Evolutionary conservation across 2,888 invertebrate genomes (phyloP).

Genomic region (Andrena dorsata): DNA sequence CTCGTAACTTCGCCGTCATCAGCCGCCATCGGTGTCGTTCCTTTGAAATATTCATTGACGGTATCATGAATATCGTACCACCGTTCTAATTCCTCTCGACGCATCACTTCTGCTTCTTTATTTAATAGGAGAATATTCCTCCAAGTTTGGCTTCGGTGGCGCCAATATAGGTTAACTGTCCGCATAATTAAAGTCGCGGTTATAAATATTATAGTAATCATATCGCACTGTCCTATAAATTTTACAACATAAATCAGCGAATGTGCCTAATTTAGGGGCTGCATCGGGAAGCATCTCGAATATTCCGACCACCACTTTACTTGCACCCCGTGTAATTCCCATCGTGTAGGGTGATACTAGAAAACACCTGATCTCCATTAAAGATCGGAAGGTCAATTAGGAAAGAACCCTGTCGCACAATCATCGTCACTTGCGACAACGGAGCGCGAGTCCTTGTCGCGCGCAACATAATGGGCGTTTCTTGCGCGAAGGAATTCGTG

Average conservation of each 20-base stretch:
- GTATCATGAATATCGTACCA: background rate
- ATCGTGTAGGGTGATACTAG: background rate
- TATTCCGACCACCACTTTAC: background rate
- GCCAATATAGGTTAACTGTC: background rate
- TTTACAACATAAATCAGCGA: background rate
- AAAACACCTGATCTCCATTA: background rate
- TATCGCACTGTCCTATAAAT: background rate
- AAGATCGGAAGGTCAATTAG: background rate
- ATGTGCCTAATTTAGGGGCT: background rate
- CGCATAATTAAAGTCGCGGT: background rate
- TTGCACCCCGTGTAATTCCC: background rate
- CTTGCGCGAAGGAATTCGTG: conserved; percentile 40
- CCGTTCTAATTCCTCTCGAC: background rate
- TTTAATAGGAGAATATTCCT: background rate
- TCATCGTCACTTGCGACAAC: conserved; percentile 37
- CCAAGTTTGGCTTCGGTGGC: too few species aligned
- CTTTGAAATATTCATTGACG: conserved; percentile 13
- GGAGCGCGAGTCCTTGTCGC: conserved; percentile 31
- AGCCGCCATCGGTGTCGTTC: conserved; percentile 18
- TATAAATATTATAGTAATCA: background rate
- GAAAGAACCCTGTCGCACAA: conserved; percentile 30
- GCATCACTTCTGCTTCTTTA: background rate
- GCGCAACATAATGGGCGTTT: conserved; percentile 5
- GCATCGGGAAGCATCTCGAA: background rate
- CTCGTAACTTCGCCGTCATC: conserved; percentile 54